Base-by-base conservation (phyloP, 2,797 vertebrate genomes). In the Myripristis jacobus region DNA sequence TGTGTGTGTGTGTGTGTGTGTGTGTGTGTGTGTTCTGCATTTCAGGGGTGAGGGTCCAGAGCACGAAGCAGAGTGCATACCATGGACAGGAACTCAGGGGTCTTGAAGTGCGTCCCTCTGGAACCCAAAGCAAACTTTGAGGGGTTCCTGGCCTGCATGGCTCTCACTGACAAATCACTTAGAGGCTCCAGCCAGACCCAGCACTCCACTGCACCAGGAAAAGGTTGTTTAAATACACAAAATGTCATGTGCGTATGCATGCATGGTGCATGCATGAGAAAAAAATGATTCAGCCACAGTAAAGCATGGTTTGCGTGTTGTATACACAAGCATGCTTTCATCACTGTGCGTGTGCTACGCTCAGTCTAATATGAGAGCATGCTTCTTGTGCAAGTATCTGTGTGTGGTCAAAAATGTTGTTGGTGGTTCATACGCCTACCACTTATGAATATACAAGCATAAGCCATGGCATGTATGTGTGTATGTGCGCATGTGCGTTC, bases 101-200 rank as follows among this genome's bases (percentile, higher is more conserved):
- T 90, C 81, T 79, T 44, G 2, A 67, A 80, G 60, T 18, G 27
- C 74, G 83, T 88, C 85, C 88, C 85, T 71, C 34, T 82, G 83
- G 71, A 88, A 85, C 81, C 70, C 75, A 87, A 88, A 85, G 72
- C 81, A 87, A 91, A 90, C 82, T 75, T 79, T 80, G 71, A 82
- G 56, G 66, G 65, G 75, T 83, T 85, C 80, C 63, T 16, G 57
- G 62, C 41, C 71, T 75, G 66, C 62, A 27, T 64, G 73, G 65
- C 73, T 87, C 27, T 1, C 77, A 70, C 82, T 89, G 89, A 90
- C 87, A 85, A 88, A 90, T 91, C 84, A 87, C 73, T 67, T 56
- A 71, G 76, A 77, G 78, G 84, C 79, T 86, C 75, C 70, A 68
- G 52, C 44, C 77, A 75, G 77, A 78, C 72, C 73, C 70, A 5